Evolutionary conservation across 2,113 vertebrate species (phyloP), one percentile per base, ranked within the genome.

Genomic region (Triplophysa dalaica): DNA sequence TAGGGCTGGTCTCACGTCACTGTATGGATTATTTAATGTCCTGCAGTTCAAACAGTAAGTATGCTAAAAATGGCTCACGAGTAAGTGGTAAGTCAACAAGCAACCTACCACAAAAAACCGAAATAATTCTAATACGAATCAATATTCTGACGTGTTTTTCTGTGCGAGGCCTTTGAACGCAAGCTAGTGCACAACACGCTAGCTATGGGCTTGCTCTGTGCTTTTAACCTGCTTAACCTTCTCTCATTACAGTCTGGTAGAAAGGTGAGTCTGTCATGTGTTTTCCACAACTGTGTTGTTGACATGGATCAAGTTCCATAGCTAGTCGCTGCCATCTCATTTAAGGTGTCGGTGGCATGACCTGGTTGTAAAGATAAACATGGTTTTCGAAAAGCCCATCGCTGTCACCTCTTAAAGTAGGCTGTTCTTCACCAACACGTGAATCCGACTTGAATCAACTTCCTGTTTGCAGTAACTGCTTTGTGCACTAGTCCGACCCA

Each of bases 11-110:
- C 89, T 90, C 77, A 45, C 81, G 91, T 90, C 93, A 88, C 87
- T 94, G 87, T 94, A 92, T 89, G 84, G 88, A 91, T 94, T 91
- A 90, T 92, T 87, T 87, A 91, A 89, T 89, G 85, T 91, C 90
- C 89, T 94, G 88, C 89, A 91, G 90, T 84, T 93, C 83, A 69
- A 73, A 88, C 88, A 91, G 91, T 94, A 93, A 94, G 92, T 93
- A 92, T 89, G 16, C 91, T 93, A 90, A 89, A 92, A 63, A 90
- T 87, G 91, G 88, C 52, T 56, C 52, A n/a, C 85, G 17, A 62
- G 22, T 48, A 61, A 91, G 83, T 89, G 90, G 90, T 94, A 89
- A 94, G 91, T 93, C 86, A 90, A 89, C 90, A 91, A 88, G 88
- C 83, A 90, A 85, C 83, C 85, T 88, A 87, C 84, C 29, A 38